phyloP scores from a whole-genome alignment of 2,888 invertebrate species.

The Tuberolachnus salignus region DNA sequence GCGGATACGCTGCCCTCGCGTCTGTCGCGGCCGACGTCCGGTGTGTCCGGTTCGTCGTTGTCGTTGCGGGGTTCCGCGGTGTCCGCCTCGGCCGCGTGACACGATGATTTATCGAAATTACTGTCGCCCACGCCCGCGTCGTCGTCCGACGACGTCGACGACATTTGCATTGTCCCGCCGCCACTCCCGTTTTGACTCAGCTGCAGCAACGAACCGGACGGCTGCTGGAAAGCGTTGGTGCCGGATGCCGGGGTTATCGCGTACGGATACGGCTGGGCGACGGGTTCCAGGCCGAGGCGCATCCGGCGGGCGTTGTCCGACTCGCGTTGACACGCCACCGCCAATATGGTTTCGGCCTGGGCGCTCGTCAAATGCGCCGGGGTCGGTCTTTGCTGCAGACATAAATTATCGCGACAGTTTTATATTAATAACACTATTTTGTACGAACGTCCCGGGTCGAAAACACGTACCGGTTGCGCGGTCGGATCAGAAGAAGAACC shows the following conservation, averaged over 20 bases:
- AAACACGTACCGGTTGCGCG: slow-evolving; percentile 51
- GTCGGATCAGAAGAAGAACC: slow-evolving; percentile 31
- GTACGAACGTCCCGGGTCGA: too few relatives aligned
- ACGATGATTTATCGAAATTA: slow-evolving; percentile 19
- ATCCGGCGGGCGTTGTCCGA: slow-evolving; percentile 96
- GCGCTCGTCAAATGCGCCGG: slow-evolving; percentile 96
- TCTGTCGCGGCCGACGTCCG: neutral
- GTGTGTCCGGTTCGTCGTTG: slow-evolving; percentile 1
- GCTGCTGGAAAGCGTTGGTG: slow-evolving; percentile 24
- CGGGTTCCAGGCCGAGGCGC: slow-evolving; percentile 93
- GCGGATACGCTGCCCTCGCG: neutral
- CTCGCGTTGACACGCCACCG: slow-evolving; percentile 96
- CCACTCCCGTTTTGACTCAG: slow-evolving; percentile 27
- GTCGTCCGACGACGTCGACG: slow-evolving; percentile 33
- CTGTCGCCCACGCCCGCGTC: slow-evolving; percentile 29
- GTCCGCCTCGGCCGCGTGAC: neutral
- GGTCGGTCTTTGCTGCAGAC: slow-evolving; percentile 82
- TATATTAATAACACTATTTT: too few relatives aligned
- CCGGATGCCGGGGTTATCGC: neutral
- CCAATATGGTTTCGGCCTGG: slow-evolving; percentile 93
- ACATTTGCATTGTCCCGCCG: slow-evolving; percentile 17
- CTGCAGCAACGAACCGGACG: neutral
- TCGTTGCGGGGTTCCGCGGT: neutral
- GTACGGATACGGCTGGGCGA: slow-evolving; percentile 73
- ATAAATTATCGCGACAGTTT: neutral